Evolutionary conservation across 2,888 invertebrate genomes (phyloP), one percentile per base, ranked within the genome.

Genomic region (Phengaris arion): DNA sequence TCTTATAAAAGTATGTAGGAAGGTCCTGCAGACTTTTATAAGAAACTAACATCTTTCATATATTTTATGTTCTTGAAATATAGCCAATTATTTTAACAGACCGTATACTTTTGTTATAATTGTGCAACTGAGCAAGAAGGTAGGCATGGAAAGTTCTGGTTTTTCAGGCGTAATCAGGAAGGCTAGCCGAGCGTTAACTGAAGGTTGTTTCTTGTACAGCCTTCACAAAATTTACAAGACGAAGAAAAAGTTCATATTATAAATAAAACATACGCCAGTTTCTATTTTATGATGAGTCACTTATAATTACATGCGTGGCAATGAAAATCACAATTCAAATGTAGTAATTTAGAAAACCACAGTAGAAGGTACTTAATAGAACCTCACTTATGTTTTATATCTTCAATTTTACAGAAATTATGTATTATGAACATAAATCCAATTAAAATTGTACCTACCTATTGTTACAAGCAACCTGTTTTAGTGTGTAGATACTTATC

Each of bases 181-280:
- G 84, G 80, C 81, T 82, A 80, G 74, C 79, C 82, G 81, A 82
- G 80, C 87, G 85, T 87, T 87, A 87, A 88, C 82, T 83, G 80
- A 72, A 48, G 81, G 81, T 84, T 84, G 81, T 81, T 83, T 83
- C 85, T 83, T 84, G 78, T 77, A 78, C 78, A 79, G 79, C 78
- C 78, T 82, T 80, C 81, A 80, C 79, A 77, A 76, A 76, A 78
- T 68, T 76, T 76, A 76, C 75, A 54, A 74, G 68, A 68, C 64
- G 13, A 74, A 35, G 22, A 72, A 72, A 72, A 70, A 22, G 15
- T 51, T 70, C 70, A 70, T 51, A 12, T 22, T 35, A 35, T 35
- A 35, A 35, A 35, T 35, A 69, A 70, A 70, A 70, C 48, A 15
- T 70, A 70, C 13, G 35, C 7, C 22, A 59, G 59, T 59, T 59